phyloP scores from a whole-genome alignment of 2,888 invertebrate genomes.

The Trachelus stipa region DNA sequence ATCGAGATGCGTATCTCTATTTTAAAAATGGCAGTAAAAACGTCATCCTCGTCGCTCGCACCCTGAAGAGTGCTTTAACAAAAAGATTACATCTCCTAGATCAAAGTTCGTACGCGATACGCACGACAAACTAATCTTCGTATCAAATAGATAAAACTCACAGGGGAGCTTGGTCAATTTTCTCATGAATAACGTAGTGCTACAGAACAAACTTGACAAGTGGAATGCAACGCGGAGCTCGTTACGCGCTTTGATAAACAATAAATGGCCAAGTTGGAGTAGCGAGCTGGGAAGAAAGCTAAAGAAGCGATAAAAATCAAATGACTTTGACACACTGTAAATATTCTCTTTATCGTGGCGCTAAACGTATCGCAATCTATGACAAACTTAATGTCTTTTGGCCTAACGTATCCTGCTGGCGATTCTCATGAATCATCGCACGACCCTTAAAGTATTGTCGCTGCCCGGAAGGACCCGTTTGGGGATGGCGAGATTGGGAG shows the following conservation, averaged over 20 bases:
- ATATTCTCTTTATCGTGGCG: background rate
- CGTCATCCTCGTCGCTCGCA: background rate
- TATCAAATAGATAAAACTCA: background rate
- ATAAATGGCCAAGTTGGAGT: background rate
- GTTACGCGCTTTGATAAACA: background rate
- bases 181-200: background rate
- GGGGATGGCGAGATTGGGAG: background rate
- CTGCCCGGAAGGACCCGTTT: background rate
- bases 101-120: background rate
- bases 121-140: background rate
- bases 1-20: constrained; percentile 4
- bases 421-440: background rate
- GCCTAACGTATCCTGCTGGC: background rate
- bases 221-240: background rate
- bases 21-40: constrained; percentile 14
- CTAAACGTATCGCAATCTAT: background rate
- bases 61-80: background rate
- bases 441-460: background rate
- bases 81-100: background rate
- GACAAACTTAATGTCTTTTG: background rate
- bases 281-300: background rate
- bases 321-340: background rate
- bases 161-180: background rate
- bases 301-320: background rate
- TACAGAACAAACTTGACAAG: background rate